Percentiles rank a stretch among this genome's conserved stretches.
These are phyloP conservation scores for Agapornis canus DNA, from an alignment of 2,797 vertebrate genomes.

Conservation along the genomic window DNA sequence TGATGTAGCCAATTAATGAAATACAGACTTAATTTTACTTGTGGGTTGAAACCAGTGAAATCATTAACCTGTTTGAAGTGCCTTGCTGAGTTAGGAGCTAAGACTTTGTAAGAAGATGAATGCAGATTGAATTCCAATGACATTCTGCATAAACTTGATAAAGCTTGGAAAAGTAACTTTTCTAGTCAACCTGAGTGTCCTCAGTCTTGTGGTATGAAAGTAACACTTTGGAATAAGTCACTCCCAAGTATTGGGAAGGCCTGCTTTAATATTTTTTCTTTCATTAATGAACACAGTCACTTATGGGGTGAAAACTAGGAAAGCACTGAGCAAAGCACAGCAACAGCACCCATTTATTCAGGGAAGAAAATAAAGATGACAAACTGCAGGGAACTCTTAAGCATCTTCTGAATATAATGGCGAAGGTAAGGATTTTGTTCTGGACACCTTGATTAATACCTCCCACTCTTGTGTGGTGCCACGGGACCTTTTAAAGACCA, in stretches of 20 bases:
- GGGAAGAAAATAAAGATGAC: background rate
- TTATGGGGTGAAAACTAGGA: background rate
- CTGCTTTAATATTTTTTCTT: background rate
- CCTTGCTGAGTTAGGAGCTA: conserved; percentile 22
- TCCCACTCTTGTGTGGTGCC: background rate
- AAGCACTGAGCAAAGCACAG: background rate
- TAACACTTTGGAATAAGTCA: background rate
- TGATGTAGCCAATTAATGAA: conserved; percentile 13
- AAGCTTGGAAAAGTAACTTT: background rate
- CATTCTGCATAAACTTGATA: background rate
- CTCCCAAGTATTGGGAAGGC: background rate
- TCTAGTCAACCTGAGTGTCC: background rate
- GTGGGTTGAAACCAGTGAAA: conserved; percentile 9
- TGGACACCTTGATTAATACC: background rate
- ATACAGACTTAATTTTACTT: conserved; percentile 16
- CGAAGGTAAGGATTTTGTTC: background rate
- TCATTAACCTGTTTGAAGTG: conserved; percentile 47
- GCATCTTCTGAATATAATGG: background rate
- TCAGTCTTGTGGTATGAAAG: background rate
- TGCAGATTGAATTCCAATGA: background rate
- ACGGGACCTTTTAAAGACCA: background rate
- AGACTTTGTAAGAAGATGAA: conserved; percentile 10
- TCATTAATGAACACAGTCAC: background rate
- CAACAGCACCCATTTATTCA: background rate
- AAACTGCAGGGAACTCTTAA: background rate